These are phyloP conservation scores for Halocynthia roretzi DNA, from an alignment of 23 tunicate species.

Conservation along the genomic window DNA sequence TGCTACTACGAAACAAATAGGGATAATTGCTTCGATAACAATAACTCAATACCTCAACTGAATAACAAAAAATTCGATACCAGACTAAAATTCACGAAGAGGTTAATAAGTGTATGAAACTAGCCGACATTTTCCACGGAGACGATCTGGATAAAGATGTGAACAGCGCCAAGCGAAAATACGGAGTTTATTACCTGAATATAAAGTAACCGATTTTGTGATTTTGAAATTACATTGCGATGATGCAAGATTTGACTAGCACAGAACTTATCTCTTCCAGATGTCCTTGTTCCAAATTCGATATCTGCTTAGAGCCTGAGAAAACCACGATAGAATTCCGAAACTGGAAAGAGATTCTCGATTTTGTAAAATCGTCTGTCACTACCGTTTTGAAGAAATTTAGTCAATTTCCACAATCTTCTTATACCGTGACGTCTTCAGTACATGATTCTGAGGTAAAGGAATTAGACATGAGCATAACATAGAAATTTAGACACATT, in stretches of 20 bases:
- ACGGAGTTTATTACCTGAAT: slow-evolving; percentile 4
- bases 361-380: neutral
- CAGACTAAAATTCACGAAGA: slow-evolving; percentile 20
- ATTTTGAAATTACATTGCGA: neutral
- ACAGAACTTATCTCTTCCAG: neutral
- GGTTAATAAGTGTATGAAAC: neutral
- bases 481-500: neutral
- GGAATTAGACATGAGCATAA: neutral
- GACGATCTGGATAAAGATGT: neutral
- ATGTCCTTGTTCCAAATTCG: slow-evolving; percentile 29
- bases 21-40: too few relatives aligned
- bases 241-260: neutral
- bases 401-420: neutral
- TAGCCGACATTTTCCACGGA: slow-evolving; percentile 1
- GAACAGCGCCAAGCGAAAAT: neutral
- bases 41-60: too few relatives aligned
- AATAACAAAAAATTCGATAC: neutral
- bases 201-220: neutral
- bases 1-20: too few relatives aligned
- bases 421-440: neutral
- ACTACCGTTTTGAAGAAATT: slow-evolving; percentile 4
- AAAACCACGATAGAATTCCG: slow-evolving; percentile 37
- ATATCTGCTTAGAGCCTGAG: slow-evolving; percentile 26
- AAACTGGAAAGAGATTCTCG: slow-evolving; percentile 24
- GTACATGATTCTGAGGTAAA: neutral